These are phyloP conservation scores for Alviniconcha marisindica DNA, from an alignment of 1,140 invertebrate genomes.

Conservation along the genomic window DNA sequence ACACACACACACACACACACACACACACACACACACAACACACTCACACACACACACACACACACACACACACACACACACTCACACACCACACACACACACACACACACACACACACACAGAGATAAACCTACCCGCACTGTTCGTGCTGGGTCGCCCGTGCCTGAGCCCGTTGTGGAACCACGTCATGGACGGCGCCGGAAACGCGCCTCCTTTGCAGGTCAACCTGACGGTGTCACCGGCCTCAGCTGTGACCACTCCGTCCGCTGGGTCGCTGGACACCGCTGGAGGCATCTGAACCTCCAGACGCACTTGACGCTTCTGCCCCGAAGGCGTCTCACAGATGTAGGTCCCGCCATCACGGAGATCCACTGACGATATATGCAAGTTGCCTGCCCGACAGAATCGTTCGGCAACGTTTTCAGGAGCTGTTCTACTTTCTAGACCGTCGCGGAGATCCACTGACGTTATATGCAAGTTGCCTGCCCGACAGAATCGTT, in stretches of 20 bases:
- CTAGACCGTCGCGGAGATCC: too few relatives aligned
- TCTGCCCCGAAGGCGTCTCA: constrained; percentile 76
- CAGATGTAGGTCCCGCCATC: constrained; percentile 87
- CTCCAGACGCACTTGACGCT: constrained; percentile 55
- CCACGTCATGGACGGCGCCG: constrained; percentile 13
- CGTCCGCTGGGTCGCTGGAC: not conserved
- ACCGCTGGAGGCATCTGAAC: constrained; percentile 35
- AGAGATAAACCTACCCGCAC: not conserved
- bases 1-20: not conserved
- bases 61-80: not conserved
- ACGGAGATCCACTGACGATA: constrained; percentile 80
- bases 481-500: too few relatives aligned
- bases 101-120: too few relatives aligned
- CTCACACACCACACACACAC: not conserved
- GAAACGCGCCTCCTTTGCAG: constrained; percentile 9
- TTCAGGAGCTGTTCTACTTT: not conserved
- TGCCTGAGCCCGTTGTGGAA: constrained; percentile 25
- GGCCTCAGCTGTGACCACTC: not conserved
- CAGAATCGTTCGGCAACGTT: not conserved
- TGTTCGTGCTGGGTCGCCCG: not conserved
- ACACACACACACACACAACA: too few relatives aligned
- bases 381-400: constrained; percentile 80
- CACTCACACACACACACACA: not conserved
- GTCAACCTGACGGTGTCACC: constrained; percentile 7
- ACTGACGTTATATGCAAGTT: too few relatives aligned